phyloP scores from a whole-genome alignment of 1,140 invertebrate species.

The Scaptomyza graminum region DNA sequence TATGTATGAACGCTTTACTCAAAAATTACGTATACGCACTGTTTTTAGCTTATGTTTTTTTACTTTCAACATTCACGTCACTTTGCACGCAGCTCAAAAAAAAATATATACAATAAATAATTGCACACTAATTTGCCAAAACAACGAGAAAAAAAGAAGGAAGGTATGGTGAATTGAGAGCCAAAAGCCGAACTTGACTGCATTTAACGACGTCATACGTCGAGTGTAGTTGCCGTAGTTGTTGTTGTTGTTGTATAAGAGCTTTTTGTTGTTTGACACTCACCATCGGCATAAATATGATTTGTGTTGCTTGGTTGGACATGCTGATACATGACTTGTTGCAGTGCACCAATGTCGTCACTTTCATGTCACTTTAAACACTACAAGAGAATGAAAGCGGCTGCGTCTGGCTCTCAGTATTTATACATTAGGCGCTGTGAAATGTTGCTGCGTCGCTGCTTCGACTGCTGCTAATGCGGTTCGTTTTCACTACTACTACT shows the following conservation, averaged over 20 bases:
- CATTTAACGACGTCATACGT: background rate
- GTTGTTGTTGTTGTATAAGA: background rate
- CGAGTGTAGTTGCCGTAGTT: background rate
- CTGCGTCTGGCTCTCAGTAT: constrained; percentile 65
- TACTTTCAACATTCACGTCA: background rate
- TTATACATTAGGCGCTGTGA: constrained; percentile 59
- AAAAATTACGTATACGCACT: background rate
- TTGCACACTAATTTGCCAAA: constrained; percentile 32
- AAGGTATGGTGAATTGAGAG: background rate
- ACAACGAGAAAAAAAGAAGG: constrained; percentile 21
- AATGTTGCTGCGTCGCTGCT: constrained; percentile 5
- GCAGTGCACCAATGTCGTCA: constrained; percentile 83
- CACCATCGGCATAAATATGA: constrained; percentile 83
- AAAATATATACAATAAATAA: background rate
- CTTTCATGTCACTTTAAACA: constrained; percentile 84
- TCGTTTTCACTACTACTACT: background rate
- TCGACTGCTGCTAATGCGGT: background rate
- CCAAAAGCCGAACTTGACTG: constrained; percentile 3
- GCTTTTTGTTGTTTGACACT: constrained; percentile 36
- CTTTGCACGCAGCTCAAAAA: constrained; percentile 14
- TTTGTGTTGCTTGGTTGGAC: constrained; percentile 83
- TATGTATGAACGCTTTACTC: background rate
- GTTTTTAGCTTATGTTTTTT: background rate
- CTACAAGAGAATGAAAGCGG: constrained; percentile 83
- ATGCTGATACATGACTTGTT: constrained; percentile 84